Evolutionary conservation across 2,797 vertebrate genomes (phyloP).

Genomic region (Echeneis naucrates): DNA sequence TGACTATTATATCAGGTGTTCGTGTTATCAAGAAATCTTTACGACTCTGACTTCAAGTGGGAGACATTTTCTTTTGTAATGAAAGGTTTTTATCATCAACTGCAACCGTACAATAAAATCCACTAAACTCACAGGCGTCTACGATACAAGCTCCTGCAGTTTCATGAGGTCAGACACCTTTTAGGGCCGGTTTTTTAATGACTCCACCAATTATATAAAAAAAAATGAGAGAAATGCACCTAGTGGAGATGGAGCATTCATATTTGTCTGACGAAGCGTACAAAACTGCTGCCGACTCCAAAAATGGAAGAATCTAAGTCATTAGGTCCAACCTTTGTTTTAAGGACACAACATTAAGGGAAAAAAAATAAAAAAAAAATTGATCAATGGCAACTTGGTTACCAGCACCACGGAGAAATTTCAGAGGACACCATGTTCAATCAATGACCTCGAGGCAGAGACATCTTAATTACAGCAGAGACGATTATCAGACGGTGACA

Average conservation of each 20-base stretch:
- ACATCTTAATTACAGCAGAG: conserved; percentile 40
- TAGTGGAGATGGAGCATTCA: background rate
- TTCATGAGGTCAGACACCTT: background rate
- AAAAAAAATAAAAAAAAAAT: conserved; percentile 28
- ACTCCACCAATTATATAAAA: background rate
- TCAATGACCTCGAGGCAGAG: conserved; percentile 44
- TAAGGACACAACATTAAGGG: background rate
- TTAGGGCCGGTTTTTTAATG: background rate
- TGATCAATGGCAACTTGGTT: conserved; percentile 54
- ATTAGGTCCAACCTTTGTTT: background rate
- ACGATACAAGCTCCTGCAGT: background rate
- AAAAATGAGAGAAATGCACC: background rate
- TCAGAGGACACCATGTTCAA: conserved; percentile 40
- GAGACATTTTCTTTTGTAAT: background rate
- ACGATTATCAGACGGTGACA: conserved; percentile 22
- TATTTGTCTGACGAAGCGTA: background rate
- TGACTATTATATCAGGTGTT: background rate
- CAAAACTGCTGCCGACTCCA: conserved; percentile 4
- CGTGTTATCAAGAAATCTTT: background rate
- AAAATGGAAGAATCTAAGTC: background rate
- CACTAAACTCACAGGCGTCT: background rate
- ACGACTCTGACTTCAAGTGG: background rate
- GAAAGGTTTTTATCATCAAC: background rate
- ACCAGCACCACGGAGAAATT: conserved; percentile 25
- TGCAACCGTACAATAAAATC: background rate